Evolutionary conservation across 2,797 vertebrate genomes (phyloP).

Genomic region (Aldrovandia affinis): DNA sequence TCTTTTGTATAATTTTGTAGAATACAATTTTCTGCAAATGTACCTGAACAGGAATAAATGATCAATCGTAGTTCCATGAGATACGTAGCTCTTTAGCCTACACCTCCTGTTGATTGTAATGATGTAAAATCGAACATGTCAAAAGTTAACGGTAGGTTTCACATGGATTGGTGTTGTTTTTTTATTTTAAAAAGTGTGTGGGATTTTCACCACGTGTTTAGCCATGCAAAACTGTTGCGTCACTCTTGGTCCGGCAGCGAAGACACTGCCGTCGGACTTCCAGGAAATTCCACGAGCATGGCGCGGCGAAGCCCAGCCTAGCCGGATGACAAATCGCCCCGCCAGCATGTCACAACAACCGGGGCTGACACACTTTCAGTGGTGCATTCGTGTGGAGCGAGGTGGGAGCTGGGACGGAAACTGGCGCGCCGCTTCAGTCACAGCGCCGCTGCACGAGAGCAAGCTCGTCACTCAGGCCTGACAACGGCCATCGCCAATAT

Average conservation of each 20-base stretch:
- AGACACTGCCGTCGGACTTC: neutral
- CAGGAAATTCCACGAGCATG: slow-evolving; percentile 23
- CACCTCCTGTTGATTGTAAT: neutral
- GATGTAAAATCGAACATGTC: neutral
- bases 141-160: neutral
- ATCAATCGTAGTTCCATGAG: neutral
- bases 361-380: slow-evolving; percentile 13
- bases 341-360: slow-evolving; percentile 1
- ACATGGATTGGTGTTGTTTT: neutral
- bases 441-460: neutral
- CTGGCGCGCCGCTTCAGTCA: neutral
- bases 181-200: neutral
- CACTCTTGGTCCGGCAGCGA: neutral
- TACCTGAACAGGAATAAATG: neutral
- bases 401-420: neutral
- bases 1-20: neutral
- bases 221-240: neutral
- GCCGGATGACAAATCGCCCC: slow-evolving; percentile 1
- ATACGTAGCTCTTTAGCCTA: neutral
- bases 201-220: neutral
- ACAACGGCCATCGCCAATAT: neutral
- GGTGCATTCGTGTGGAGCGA: slow-evolving; percentile 19
- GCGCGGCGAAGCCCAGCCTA: neutral
- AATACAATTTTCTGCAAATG: neutral
- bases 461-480: neutral